These are phyloP conservation scores for Plagodis dolabraria DNA, from an alignment of 2,888 invertebrate species.

Conservation along the genomic window DNA sequence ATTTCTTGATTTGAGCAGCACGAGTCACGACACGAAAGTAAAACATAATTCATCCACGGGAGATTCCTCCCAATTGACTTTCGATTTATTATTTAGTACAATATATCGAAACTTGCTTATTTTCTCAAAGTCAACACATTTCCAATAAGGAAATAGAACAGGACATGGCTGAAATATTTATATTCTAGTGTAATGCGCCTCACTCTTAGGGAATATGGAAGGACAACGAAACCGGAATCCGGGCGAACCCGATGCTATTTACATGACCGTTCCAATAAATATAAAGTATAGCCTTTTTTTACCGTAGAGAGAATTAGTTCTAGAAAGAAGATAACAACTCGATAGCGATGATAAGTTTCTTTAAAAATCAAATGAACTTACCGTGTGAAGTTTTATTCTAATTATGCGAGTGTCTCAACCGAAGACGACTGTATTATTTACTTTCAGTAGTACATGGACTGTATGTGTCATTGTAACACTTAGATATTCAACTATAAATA, in stretches of 20 bases:
- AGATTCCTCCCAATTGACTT: background rate
- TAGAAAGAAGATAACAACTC: background rate
- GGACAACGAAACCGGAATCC: constrained; percentile 52
- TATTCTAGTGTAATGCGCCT: constrained; percentile 43
- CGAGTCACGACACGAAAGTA: no score
- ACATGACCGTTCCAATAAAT: constrained; percentile 72
- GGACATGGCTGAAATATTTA: constrained; percentile 44
- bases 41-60: background rate
- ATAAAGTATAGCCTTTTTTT: constrained; percentile 52
- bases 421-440: no score
- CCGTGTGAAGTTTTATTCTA: no score
- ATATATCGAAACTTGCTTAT: constrained; percentile 13
- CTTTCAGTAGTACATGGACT: no score
- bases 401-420: no score
- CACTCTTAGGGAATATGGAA: constrained; percentile 50
- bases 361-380: no score
- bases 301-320: background rate
- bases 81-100: constrained; percentile 7
- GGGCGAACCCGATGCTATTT: constrained; percentile 61
- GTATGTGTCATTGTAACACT: no score
- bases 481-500: no score
- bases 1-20: no score
- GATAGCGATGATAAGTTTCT: no score
- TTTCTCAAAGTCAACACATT: constrained; percentile 25
- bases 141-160: constrained; percentile 29